A percentile compares a stretch with the other conserved stretches of the same genome.
Conservation (phyloP, 2,797 vertebrate genomes). For the Rhyacichthys aspro region DNA sequence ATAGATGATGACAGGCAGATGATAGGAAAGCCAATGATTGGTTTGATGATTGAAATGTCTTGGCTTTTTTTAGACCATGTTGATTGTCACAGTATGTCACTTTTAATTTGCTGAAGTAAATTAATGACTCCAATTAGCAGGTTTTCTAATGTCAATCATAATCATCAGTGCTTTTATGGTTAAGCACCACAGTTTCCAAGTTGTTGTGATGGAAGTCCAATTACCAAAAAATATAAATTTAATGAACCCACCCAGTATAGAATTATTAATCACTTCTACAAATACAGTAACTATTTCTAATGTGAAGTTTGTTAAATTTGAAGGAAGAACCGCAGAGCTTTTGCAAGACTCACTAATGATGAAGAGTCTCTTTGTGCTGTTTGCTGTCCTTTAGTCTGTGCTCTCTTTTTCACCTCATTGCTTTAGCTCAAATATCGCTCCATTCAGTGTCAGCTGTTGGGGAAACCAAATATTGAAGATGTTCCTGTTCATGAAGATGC, state of each 20-base stretch:
- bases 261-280: too few relatives aligned
- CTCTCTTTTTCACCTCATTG: conserved; percentile 32
- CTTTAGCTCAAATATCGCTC: conserved; percentile 51
- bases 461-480: conserved; percentile 41
- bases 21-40: not conserved
- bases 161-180: not conserved
- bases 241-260: too few relatives aligned
- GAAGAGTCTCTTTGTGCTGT: conserved; percentile 24
- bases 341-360: conserved; percentile 43
- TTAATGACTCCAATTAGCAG: not conserved
- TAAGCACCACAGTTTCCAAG: not conserved
- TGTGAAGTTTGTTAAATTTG: too few relatives aligned
- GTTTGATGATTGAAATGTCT: not conserved
- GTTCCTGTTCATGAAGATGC: conserved; percentile 28
- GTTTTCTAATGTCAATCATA: not conserved
- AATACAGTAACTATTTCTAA: too few relatives aligned
- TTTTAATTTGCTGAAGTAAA: not conserved
- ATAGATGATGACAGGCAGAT: too few relatives aligned
- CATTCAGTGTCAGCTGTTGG: conserved; percentile 48
- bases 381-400: conserved; percentile 25
- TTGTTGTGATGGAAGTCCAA: too few relatives aligned
- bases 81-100: not conserved
- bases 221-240: too few relatives aligned
- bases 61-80: not conserved
- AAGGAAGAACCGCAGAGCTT: conserved; percentile 1